phyloP scores from a whole-genome alignment of 2,888 invertebrate genomes.

The Andrena marginata region DNA sequence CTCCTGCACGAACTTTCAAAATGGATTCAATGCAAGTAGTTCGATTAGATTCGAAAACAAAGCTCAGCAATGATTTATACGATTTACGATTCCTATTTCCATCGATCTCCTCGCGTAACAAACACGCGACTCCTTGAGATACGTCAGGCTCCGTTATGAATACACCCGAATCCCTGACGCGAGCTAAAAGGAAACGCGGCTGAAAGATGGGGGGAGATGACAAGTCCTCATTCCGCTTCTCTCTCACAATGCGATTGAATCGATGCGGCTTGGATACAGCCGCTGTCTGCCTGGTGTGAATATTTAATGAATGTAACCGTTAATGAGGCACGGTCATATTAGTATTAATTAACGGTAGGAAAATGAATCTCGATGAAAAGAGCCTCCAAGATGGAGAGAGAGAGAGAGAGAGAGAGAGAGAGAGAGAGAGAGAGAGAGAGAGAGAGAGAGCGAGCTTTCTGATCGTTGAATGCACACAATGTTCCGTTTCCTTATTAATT shows the following conservation, averaged over 20 bases:
- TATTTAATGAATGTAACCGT: constrained; percentile 78
- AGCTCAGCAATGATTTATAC: not conserved
- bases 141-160: constrained; percentile 48
- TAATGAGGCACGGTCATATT: constrained; percentile 78
- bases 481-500: constrained; percentile 62
- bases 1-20: not conserved
- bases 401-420: constrained; percentile 14
- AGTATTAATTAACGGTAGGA: constrained; percentile 77
- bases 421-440: constrained; percentile 12
- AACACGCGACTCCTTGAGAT: constrained; percentile 40
- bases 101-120: constrained; percentile 30
- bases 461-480: constrained; percentile 59
- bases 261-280: constrained; percentile 67
- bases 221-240: constrained; percentile 60
- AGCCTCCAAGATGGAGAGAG: constrained; percentile 22
- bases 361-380: constrained; percentile 51
- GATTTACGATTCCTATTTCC: not conserved
- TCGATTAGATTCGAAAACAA: not conserved
- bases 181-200: constrained; percentile 42
- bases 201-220: constrained; percentile 56
- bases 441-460: constrained; percentile 26
- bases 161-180: constrained; percentile 45
- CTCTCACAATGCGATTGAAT: constrained; percentile 71
- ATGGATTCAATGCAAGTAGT: not conserved
- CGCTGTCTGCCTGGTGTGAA: constrained; percentile 70